Conservation (phyloP, 1,140 invertebrate genomes). For the Geopemphigus sp. region DNA sequence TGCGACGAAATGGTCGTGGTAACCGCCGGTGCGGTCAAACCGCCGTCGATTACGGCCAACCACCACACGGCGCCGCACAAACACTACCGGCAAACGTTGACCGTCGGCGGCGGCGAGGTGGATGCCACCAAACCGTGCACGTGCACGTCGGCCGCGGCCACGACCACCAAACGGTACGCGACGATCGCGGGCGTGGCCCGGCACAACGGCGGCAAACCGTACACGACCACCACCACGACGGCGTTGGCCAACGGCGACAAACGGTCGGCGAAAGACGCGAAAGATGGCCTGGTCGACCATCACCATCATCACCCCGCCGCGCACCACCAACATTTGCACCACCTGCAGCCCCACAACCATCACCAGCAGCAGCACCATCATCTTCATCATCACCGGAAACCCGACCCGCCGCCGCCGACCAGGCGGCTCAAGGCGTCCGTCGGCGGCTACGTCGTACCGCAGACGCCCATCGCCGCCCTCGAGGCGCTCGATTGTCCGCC, state of each 20-base stretch:
- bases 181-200: conserved; percentile 36
- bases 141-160: neutral
- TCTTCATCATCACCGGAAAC: conserved; percentile 11
- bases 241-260: neutral
- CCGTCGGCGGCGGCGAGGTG: conserved; percentile 17
- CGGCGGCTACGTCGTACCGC: conserved; percentile 31
- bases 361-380: neutral
- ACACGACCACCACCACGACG: conserved; percentile 2
- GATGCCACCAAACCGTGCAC: conserved; percentile 35
- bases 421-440: conserved; percentile 31
- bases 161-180: conserved; percentile 39
- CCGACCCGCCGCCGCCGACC: neutral
- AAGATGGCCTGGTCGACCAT: neutral
- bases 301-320: no score
- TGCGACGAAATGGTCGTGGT: neutral
- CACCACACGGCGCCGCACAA: conserved; percentile 3
- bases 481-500: conserved; percentile 43
- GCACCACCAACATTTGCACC: neutral
- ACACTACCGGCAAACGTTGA: conserved; percentile 18
- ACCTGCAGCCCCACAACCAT: neutral
- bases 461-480: conserved; percentile 39
- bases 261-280: neutral
- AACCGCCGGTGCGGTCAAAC: neutral
- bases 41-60: neutral
- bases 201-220: conserved; percentile 37